Evolutionary conservation across 2,888 invertebrate species (phyloP).

Genomic region (Patella depressa): DNA sequence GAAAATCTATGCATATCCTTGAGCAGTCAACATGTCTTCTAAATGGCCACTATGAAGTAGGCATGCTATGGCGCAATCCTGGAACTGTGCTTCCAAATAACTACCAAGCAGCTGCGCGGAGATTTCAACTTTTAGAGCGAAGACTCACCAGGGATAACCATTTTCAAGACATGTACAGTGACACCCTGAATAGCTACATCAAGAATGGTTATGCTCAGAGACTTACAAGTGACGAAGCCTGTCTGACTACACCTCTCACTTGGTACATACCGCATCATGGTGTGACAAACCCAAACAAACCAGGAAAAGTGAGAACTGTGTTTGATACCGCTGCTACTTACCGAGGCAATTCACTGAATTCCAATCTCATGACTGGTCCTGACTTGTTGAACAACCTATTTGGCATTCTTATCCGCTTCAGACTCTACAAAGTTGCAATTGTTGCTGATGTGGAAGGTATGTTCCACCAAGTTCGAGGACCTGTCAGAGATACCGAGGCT

Average conservation of each 20-base stretch:
- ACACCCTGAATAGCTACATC: conserved; percentile 17
- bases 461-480: conserved; percentile 18
- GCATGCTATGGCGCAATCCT: not conserved
- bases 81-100: not conserved
- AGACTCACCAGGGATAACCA: not conserved
- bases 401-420: conserved; percentile 20
- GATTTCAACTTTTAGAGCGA: not conserved
- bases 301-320: conserved; percentile 8
- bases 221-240: not conserved
- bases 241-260: not conserved
- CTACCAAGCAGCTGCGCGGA: not conserved
- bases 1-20: not conserved
- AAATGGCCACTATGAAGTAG: not conserved
- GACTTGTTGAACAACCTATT: conserved; percentile 15
- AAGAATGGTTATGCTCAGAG: conserved; percentile 11
- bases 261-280: conserved; percentile 22
- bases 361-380: conserved; percentile 7
- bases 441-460: conserved; percentile 21
- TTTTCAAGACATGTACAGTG: not conserved
- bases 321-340: conserved; percentile 15
- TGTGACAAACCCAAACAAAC: conserved; percentile 6
- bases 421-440: conserved; percentile 12
- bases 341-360: conserved; percentile 8
- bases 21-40: not conserved
- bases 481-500: conserved; percentile 2